phyloP scores from a whole-genome alignment of 2,797 vertebrate species.

The Chromobotia macracanthus region DNA sequence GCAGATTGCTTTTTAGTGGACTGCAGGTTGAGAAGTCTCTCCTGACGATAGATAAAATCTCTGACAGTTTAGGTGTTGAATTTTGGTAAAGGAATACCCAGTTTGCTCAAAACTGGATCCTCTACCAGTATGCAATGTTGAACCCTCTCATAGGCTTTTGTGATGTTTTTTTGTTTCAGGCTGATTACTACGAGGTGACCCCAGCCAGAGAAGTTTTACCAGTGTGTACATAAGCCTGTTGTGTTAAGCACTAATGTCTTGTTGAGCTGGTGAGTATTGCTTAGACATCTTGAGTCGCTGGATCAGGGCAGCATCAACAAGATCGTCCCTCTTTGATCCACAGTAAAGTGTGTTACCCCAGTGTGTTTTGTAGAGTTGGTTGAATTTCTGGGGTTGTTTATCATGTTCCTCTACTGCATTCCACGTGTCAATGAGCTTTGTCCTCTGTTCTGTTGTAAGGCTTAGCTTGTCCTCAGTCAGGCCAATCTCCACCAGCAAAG shows the following conservation, averaged over 20 bases:
- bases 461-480: constrained; percentile 4
- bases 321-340: not conserved
- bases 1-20: not conserved
- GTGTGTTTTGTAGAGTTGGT: not conserved
- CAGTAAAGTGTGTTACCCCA: not conserved
- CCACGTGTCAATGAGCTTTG: constrained; percentile 14
- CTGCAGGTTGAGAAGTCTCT: constrained; percentile 13
- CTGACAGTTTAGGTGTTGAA: not conserved
- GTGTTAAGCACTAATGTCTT: constrained; percentile 47
- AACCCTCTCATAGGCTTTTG: not conserved
- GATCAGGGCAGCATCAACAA: not conserved
- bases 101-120: no score
- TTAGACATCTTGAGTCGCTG: constrained; percentile 25
- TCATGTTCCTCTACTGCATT: constrained; percentile 9
- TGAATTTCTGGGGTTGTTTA: not conserved
- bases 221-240: constrained; percentile 39
- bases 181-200: not conserved
- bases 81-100: constrained; percentile 42
- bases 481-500: constrained; percentile 30
- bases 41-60: not conserved
- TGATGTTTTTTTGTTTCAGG: not conserved
- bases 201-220: constrained; percentile 40
- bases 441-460: constrained; percentile 14
- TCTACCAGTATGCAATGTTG: not conserved
- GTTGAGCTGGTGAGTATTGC: constrained; percentile 38